These are phyloP conservation scores for Planococcus citri DNA, from an alignment of 1,140 invertebrate species.

Conservation along the genomic window DNA sequence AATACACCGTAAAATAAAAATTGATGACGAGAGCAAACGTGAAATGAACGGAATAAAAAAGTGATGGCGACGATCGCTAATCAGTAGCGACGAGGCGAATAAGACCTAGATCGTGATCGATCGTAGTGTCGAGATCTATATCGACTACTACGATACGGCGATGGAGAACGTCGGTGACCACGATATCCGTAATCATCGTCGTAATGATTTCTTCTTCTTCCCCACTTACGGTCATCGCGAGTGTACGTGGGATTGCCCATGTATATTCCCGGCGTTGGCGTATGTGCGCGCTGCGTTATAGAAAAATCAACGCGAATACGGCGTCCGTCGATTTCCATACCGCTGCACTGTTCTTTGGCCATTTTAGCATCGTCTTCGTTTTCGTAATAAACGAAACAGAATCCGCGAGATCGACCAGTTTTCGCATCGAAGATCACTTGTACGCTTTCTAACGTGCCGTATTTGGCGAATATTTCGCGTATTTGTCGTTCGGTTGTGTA, in stretches of 20 bases:
- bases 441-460: constrained; percentile 79
- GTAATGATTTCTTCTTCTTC: constrained; percentile 27
- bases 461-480: constrained; percentile 86
- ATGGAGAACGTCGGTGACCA: constrained; percentile 42
- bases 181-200: constrained; percentile 30
- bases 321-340: constrained; percentile 87
- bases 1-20: too few species aligned
- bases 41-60: too few species aligned
- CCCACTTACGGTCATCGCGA: neutral
- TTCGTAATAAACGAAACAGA: constrained; percentile 94
- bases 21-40: too few species aligned
- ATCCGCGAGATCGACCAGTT: constrained; percentile 81
- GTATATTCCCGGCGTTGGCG: constrained; percentile 94
- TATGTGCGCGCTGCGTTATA: constrained; percentile 92
- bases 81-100: constrained; percentile 56
- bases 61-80: neutral
- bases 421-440: constrained; percentile 92
- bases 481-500: constrained; percentile 86
- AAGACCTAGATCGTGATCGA: constrained; percentile 65
- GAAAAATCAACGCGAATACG: constrained; percentile 92
- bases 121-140: constrained; percentile 44
- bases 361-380: constrained; percentile 77
- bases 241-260: constrained; percentile 78
- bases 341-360: constrained; percentile 85
- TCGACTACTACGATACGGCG: constrained; percentile 40